Conservation (phyloP, 1,140 invertebrate species). For the Araneus ventricosus region DNA sequence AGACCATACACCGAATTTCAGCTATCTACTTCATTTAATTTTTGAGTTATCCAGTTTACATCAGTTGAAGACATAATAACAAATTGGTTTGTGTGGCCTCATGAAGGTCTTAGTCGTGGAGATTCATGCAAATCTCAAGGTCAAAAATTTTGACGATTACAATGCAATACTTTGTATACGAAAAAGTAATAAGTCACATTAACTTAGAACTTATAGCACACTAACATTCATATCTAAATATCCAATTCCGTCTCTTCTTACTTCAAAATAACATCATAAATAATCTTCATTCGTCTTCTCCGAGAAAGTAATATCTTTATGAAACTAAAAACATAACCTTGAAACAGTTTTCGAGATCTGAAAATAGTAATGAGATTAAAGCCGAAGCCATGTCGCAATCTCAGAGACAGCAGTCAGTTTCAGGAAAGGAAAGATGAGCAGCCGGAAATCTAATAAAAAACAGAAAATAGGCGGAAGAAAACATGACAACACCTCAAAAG, state of each 20-base stretch:
- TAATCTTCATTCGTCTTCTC: neutral
- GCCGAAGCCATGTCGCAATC: neutral
- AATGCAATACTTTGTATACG: too few species aligned
- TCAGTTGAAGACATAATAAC: too few species aligned
- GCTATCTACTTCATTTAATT: too few species aligned
- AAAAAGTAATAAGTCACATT: too few species aligned
- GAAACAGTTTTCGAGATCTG: neutral
- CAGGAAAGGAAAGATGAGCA: neutral
- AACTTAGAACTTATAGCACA: too few species aligned
- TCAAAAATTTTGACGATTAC: too few species aligned
- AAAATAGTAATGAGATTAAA: neutral
- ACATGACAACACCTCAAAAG: neutral
- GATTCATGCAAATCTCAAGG: too few species aligned
- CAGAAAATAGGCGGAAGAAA: neutral
- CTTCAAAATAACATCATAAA: neutral
- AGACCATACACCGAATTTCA: too few species aligned
- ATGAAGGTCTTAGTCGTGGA: too few species aligned
- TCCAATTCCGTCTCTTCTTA: neutral
- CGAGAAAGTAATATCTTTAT: neutral
- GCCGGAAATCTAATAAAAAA: neutral
- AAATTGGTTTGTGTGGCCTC: too few species aligned
- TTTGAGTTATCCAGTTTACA: too few species aligned
- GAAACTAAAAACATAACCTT: slow-evolving; percentile 4
- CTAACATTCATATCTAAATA: too few species aligned
- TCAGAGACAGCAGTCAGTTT: neutral